Evolutionary conservation across 2,113 vertebrate species (phyloP).

Genomic region (Podarcis cretensis): DNA sequence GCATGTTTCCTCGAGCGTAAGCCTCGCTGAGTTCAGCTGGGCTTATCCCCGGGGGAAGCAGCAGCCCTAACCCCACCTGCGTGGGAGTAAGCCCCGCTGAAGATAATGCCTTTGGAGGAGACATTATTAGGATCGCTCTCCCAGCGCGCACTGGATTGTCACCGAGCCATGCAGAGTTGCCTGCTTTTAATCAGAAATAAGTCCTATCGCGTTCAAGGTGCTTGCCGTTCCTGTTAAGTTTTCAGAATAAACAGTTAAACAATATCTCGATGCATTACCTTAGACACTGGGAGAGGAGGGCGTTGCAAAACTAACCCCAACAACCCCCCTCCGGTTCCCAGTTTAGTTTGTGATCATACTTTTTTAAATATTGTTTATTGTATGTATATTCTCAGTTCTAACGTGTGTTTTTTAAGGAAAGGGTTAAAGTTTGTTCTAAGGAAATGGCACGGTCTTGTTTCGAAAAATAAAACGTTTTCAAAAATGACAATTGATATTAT

Average conservation of each 20-base stretch:
- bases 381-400: background rate
- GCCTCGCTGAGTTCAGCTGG: no score
- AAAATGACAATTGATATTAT: background rate
- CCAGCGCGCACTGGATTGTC: no score
- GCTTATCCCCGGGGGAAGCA: no score
- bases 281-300: background rate
- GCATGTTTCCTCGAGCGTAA: no score
- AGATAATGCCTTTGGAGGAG: no score
- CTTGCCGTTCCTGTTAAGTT: background rate
- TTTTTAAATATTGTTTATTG: background rate
- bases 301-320: background rate
- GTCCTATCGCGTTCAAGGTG: background rate
- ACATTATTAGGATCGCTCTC: no score
- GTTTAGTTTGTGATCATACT: background rate
- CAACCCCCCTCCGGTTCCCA: no score
- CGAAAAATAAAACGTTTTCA: background rate
- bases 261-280: background rate
- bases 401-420: background rate
- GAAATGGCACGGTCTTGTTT: background rate
- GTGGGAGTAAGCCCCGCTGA: no score
- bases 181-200: background rate
- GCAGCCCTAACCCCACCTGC: no score
- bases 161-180: no score
- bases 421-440: background rate
- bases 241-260: background rate